These are phyloP conservation scores for Taphrorychus bicolor DNA, from an alignment of 2,888 invertebrate species.

Conservation along the genomic window DNA sequence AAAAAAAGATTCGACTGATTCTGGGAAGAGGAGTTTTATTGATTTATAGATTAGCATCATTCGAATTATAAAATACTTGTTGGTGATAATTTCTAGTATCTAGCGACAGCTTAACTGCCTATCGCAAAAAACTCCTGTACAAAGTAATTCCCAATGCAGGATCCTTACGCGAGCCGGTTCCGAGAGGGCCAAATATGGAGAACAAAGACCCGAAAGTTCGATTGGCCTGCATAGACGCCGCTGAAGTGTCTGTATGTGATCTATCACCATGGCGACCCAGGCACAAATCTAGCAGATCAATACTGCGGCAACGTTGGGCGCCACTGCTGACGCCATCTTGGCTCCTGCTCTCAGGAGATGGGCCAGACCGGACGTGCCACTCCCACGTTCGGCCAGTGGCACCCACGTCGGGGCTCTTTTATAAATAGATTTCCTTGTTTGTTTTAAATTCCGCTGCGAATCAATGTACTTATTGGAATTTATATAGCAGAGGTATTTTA, in stretches of 20 bases:
- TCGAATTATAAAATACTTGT: too few relatives aligned
- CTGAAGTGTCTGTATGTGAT: constrained; percentile 55
- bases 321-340: constrained; percentile 50
- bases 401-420: neutral
- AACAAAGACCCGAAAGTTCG: neutral
- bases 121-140: too few relatives aligned
- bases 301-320: constrained; percentile 49
- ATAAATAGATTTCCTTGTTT: neutral
- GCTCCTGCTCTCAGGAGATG: constrained; percentile 54
- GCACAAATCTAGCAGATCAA: constrained; percentile 56
- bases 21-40: neutral
- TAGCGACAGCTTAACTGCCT: too few relatives aligned
- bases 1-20: neutral
- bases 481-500: too few relatives aligned
- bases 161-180: too few relatives aligned
- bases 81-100: too few relatives aligned
- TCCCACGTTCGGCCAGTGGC: neutral
- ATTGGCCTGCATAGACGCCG: constrained; percentile 21
- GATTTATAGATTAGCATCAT: too few relatives aligned
- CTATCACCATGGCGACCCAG: constrained; percentile 55
- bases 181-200: neutral
- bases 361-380: constrained; percentile 45
- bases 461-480: too few relatives aligned
- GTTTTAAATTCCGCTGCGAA: neutral
- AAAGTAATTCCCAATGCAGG: too few relatives aligned